These are phyloP conservation scores for Agriopis aurantiaria DNA, from an alignment of 2,888 invertebrate species.

Conservation along the genomic window DNA sequence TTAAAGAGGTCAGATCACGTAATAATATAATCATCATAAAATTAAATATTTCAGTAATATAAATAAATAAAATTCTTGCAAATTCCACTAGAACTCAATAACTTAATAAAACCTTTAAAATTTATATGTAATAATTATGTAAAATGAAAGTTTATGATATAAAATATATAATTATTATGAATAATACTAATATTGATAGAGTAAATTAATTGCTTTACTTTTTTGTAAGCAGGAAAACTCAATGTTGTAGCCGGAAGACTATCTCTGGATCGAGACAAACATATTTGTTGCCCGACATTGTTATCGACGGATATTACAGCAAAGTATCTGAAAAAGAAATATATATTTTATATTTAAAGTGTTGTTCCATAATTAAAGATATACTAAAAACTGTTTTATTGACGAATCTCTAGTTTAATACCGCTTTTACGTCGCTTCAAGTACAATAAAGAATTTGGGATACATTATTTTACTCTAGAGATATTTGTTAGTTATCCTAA, in stretches of 20 bases:
- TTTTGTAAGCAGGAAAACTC: constrained; percentile 31
- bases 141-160: no score
- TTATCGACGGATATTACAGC: constrained; percentile 39
- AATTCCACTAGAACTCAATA: neutral
- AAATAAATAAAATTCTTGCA: neutral
- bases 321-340: constrained; percentile 48
- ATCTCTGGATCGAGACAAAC: constrained; percentile 42
- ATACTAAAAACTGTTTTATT: no score
- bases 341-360: no score
- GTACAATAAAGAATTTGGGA: no score
- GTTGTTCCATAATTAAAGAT: no score
- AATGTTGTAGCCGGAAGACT: constrained; percentile 49
- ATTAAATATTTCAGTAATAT: no score
- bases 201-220: constrained; percentile 7
- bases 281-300: constrained; percentile 44
- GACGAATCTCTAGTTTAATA: no score
- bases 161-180: no score
- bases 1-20: neutral
- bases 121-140: no score
- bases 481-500: neutral
- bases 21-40: neutral
- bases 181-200: neutral
- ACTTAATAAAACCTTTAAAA: no score
- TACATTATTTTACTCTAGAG: no score
- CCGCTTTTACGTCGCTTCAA: no score